Conservation (phyloP, 2,888 invertebrate species). For the Chydorus sphaericus region DNA sequence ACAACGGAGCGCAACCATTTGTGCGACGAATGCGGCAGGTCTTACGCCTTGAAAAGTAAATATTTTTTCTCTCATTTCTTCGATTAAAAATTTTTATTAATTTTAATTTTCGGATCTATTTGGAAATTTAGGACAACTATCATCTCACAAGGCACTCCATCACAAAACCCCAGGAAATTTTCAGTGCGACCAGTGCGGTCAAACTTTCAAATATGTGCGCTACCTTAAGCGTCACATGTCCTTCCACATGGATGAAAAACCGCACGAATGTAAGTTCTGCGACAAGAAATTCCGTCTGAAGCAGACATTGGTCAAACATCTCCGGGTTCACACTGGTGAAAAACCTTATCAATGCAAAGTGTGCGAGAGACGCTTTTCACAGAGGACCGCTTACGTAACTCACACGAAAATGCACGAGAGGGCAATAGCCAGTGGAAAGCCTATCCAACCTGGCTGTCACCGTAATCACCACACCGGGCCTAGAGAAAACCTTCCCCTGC, state of each 20-base stretch:
- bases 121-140: neutral
- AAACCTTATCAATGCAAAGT: conserved; percentile 23
- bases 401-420: conserved; percentile 23
- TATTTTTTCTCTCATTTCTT: too few relatives aligned
- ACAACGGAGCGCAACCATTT: neutral
- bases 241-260: conserved; percentile 1
- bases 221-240: conserved; percentile 7
- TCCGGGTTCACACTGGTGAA: conserved; percentile 2
- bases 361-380: conserved; percentile 26
- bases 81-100: too few relatives aligned
- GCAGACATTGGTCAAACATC: neutral
- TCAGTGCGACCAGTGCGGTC: neutral
- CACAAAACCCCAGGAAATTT: neutral
- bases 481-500: neutral
- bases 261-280: conserved; percentile 9
- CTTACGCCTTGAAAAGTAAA: neutral
- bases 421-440: neutral
- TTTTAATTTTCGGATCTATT: neutral
- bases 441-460: too few relatives aligned
- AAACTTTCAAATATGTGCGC: neutral
- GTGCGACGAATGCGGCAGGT: conserved; percentile 9
- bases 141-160: neutral
- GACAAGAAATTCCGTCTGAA: conserved; percentile 1
- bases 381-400: conserved; percentile 28
- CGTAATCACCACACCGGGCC: too few relatives aligned